Evolutionary conservation across 2,797 vertebrate species (phyloP), one percentile per base, ranked within the genome.

Genomic region (Sebastes baramenuke): DNA sequence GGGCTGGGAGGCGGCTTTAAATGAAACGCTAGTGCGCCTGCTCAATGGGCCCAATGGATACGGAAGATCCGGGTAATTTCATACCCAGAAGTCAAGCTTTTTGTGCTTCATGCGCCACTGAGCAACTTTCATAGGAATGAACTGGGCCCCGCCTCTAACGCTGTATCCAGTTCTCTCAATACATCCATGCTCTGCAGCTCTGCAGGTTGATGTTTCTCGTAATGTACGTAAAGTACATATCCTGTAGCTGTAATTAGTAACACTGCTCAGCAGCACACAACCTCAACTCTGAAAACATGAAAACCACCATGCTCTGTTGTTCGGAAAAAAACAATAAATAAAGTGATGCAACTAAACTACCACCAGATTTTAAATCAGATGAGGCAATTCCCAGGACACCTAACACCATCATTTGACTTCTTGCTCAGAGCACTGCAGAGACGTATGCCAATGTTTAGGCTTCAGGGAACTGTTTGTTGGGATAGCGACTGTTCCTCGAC

Each of bases 381-480:
- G 49, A 69, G 12, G 32, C n/a, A 5, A 11, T 80, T 77, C 79
- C 54, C 60, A 66, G 13, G 3, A 66, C 82, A 68, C 95, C 95
- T 46, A 70, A 61, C n/a, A 16, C 36, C 8, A 5, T 52, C 8
- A 2, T 55, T 69, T 34, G 9, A 34, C 20, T 22, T 72, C 38
- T 27, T 11, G 4, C 16, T 9, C 9, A 8, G 32, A 32, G 25
- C 42, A 16, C 42, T 68, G 56, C 36, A 8, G 42, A 82, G 68
- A 34, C 67, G 22, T 34, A 27, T 10, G n/a, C 70, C 30, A 16
- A 59, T 54, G 52, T 54, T 54, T 10, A 54, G 52, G 52, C 49
- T 52, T 52, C 20, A n/a, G 20, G 49, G 49, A 52, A 1, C 49
- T 52, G 12, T 69, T 62, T 11, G 6, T 80, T 75, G 9, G 59